A percentile compares a stretch with the other conserved stretches of the same genome.
Conservation (phyloP, 1,140 invertebrate genomes). For the Cotesia vestalis region DNA sequence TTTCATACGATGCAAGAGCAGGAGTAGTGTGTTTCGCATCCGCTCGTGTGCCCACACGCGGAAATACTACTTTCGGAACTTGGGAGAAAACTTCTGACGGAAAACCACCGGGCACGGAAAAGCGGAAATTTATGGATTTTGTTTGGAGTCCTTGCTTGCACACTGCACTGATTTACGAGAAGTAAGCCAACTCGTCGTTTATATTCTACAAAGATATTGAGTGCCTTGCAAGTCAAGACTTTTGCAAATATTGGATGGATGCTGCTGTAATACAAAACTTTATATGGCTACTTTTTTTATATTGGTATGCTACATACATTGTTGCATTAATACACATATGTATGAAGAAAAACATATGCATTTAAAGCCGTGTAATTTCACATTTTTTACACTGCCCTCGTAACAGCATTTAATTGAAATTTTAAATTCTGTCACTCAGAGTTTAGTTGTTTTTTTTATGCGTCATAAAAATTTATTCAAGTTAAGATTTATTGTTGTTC, state of each 20-base stretch:
- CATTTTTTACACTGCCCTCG: no score
- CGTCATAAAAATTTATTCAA: no score
- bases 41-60: constrained; percentile 40
- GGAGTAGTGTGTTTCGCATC: constrained; percentile 7
- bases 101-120: constrained; percentile 59
- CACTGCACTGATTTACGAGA: constrained; percentile 56
- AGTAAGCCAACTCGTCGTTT: constrained; percentile 35
- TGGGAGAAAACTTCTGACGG: constrained; percentile 60
- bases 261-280: constrained; percentile 20
- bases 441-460: no score
- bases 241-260: constrained; percentile 29
- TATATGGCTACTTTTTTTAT: neutral
- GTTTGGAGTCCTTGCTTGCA: constrained; percentile 56
- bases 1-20: neutral
- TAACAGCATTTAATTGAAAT: no score
- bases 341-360: no score
- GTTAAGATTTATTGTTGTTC: no score
- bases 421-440: no score
- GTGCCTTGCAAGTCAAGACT: constrained; percentile 26
- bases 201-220: constrained; percentile 39
- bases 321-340: neutral
- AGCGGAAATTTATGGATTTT: constrained; percentile 65
- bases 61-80: constrained; percentile 64
- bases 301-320: constrained; percentile 12
- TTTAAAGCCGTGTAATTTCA: no score